phyloP scores from a whole-genome alignment of 2,797 vertebrate species.

The Halcyon leucocephala region DNA sequence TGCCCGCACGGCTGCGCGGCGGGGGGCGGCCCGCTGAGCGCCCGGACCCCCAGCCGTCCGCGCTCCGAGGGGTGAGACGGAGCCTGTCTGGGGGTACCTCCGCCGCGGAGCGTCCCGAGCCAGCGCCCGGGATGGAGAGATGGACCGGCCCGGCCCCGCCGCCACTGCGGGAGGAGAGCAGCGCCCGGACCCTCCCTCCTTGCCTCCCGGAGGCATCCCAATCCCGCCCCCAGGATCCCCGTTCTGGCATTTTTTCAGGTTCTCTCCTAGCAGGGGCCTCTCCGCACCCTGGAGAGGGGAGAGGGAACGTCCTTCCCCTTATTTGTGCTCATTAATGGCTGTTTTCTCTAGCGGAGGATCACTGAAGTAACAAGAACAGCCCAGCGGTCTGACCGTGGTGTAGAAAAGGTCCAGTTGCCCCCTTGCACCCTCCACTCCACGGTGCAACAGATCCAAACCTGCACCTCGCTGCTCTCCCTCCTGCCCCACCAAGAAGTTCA shows the following conservation, averaged over 20 bases:
- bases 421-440: fast-evolving
- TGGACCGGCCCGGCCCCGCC: slow-evolving; percentile 45
- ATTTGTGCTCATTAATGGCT: not conserved
- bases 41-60: not conserved
- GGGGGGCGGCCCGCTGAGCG: not conserved
- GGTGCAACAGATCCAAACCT: fast-evolving
- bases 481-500: not conserved
- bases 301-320: too few relatives aligned
- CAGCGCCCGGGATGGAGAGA: slow-evolving; percentile 73
- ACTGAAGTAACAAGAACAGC: not conserved
- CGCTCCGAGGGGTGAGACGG: not conserved
- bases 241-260: not conserved
- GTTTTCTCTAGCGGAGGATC: not conserved
- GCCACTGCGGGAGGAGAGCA: not conserved
- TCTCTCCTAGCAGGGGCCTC: not conserved
- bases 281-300: not conserved
- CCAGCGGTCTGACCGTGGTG: fast-evolving
- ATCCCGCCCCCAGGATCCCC: fast-evolving
- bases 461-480: not conserved
- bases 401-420: too few relatives aligned
- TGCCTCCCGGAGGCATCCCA: not conserved
- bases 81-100: not conserved
- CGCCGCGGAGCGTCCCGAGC: not conserved
- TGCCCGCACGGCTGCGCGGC: not conserved
- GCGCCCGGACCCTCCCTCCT: not conserved